These are phyloP conservation scores for Amitus sp. DNA, from an alignment of 2,888 invertebrate genomes.

Conservation along the genomic window DNA sequence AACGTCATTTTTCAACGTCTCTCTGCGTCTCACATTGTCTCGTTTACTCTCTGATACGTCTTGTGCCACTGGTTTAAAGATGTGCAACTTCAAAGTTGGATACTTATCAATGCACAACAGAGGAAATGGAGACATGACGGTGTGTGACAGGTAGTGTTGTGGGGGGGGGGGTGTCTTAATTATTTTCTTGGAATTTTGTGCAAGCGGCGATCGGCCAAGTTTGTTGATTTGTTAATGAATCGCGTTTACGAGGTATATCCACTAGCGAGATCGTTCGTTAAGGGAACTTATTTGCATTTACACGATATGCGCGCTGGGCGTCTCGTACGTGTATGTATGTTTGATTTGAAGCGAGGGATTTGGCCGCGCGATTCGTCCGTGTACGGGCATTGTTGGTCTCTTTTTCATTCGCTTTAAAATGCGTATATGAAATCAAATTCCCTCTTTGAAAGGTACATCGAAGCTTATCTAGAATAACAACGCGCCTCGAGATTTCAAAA, in stretches of 20 bases:
- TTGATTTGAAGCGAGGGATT: slow-evolving; percentile 26
- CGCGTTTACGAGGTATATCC: slow-evolving; percentile 42
- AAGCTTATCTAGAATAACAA: neutral
- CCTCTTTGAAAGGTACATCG: slow-evolving; percentile 1
- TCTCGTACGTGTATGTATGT: slow-evolving; percentile 32
- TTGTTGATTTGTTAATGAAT: slow-evolving; percentile 41
- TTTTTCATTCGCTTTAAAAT: neutral
- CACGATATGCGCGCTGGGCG: slow-evolving; percentile 41
- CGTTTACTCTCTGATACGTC: no score
- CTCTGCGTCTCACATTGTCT: no score
- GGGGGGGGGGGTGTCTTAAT: no score
- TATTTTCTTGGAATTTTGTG: slow-evolving; percentile 31
- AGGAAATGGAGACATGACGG: no score
- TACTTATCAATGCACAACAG: no score
- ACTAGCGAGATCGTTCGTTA: slow-evolving; percentile 41
- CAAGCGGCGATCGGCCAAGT: slow-evolving; percentile 32
- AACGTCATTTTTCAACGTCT: no score
- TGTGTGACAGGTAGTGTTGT: no score
- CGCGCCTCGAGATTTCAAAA: slow-evolving; percentile 9
- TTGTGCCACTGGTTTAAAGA: no score
- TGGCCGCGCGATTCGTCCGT: slow-evolving; percentile 21
- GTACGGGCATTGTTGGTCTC: slow-evolving; percentile 23
- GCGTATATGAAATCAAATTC: slow-evolving; percentile 23
- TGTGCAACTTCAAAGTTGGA: no score
- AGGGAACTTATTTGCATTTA: slow-evolving; percentile 42